phyloP scores from a whole-genome alignment of 2,113 vertebrate species.

The Prochilodus magdalenae region DNA sequence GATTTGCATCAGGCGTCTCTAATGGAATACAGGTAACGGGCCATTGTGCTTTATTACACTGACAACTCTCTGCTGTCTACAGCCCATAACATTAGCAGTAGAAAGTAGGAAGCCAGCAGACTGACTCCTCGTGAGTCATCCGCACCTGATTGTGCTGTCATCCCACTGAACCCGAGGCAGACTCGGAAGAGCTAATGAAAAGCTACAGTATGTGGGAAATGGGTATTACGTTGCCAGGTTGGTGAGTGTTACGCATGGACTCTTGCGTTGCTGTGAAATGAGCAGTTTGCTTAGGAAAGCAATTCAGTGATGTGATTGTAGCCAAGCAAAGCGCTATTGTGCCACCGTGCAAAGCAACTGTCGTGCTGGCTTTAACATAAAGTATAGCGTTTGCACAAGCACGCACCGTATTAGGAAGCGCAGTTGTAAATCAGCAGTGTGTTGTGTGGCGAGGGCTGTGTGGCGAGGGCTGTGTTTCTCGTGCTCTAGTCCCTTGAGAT shows the following conservation, averaged over 20 bases:
- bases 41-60: slow-evolving; percentile 51
- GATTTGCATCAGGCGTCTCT: slow-evolving; percentile 43
- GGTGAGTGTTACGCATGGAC: background rate
- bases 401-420: background rate
- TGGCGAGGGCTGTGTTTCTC: too few relatives aligned
- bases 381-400: slow-evolving; percentile 5
- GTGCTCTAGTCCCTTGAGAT: slow-evolving; percentile 34
- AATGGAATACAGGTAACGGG: slow-evolving; percentile 50
- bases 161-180: slow-evolving; percentile 7
- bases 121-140: slow-evolving; percentile 45
- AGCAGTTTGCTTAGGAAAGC: slow-evolving; percentile 16
- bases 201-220: background rate
- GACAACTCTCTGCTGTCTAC: slow-evolving; percentile 33
- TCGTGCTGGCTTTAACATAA: slow-evolving; percentile 14
- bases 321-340: background rate
- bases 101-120: slow-evolving; percentile 37
- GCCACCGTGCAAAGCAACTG: background rate
- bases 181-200: slow-evolving; percentile 13
- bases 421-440: slow-evolving; percentile 5
- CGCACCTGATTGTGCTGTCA: slow-evolving; percentile 28
- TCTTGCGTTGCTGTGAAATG: background rate
- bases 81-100: slow-evolving; percentile 30
- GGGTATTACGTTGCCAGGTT: background rate
- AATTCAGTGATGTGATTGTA: background rate
- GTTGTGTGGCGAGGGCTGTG: slow-evolving; percentile 14